These are phyloP conservation scores for Varroa destructor DNA, from an alignment of 1,140 invertebrate species.

Conservation along the genomic window DNA sequence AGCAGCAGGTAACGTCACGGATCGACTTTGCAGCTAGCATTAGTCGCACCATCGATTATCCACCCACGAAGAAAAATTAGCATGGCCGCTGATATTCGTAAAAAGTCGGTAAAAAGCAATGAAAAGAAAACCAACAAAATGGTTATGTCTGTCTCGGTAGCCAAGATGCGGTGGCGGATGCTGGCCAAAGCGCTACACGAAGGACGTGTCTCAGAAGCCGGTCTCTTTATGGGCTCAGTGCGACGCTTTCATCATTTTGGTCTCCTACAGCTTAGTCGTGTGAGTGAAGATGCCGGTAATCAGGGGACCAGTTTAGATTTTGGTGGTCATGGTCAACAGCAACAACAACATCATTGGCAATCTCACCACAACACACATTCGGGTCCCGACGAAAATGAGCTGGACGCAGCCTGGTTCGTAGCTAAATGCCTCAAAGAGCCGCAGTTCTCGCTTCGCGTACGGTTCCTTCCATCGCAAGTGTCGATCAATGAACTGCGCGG, in stretches of 20 bases:
- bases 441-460: constrained; percentile 26
- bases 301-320: constrained; percentile 28
- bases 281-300: constrained; percentile 30
- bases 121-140: constrained; percentile 4
- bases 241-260: constrained; percentile 34
- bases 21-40: no score
- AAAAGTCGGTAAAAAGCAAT: constrained; percentile 25
- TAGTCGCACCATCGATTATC: background rate
- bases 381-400: constrained; percentile 24
- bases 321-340: constrained; percentile 10
- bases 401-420: constrained; percentile 28
- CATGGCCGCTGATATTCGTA: constrained; percentile 32
- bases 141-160: constrained; percentile 30
- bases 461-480: constrained; percentile 33
- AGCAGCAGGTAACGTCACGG: no score
- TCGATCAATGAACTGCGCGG: constrained; percentile 50
- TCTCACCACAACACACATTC: constrained; percentile 11
- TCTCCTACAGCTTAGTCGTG: constrained; percentile 30
- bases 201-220: constrained; percentile 31
- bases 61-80: constrained; percentile 10
- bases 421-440: constrained; percentile 26
- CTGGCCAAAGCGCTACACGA: constrained; percentile 34
- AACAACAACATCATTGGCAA: background rate
- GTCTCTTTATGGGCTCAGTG: constrained; percentile 30
- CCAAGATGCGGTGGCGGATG: constrained; percentile 34